Conservation (phyloP, 2,113 vertebrate genomes). For the Sylvia atricapilla region DNA sequence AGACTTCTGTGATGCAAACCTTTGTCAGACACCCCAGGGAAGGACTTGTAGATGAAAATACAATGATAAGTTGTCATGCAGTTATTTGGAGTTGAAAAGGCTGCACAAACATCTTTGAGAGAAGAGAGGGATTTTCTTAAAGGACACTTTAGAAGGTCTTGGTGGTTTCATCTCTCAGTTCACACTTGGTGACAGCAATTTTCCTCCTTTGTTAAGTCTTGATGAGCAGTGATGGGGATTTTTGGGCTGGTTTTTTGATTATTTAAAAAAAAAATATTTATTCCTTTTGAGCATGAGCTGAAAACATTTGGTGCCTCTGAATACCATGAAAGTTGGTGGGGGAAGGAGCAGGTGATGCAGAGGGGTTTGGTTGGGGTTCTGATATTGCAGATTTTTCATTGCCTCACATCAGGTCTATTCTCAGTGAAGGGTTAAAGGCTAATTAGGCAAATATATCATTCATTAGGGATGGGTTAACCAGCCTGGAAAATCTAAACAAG, state of each 20-base stretch:
- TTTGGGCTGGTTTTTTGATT: no score
- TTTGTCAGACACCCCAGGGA: neutral
- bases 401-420: rapidly evolving
- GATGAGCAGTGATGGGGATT: neutral
- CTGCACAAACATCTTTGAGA: neutral
- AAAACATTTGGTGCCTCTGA: neutral
- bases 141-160: neutral
- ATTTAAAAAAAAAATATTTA: neutral
- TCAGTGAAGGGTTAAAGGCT: neutral
- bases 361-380: neutral
- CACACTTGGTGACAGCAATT: neutral
- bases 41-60: neutral
- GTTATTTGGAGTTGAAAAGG: neutral
- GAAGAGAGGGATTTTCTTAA: neutral
- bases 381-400: neutral
- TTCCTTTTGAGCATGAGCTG: neutral
- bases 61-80: neutral
- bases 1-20: neutral
- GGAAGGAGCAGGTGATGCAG: neutral
- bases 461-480: neutral
- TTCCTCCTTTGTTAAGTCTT: neutral
- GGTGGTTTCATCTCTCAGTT: neutral
- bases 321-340: neutral
- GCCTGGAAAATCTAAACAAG: neutral
- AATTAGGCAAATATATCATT: neutral